Conservation (phyloP, 2,888 invertebrate species). For the Arrhopalites spinosus region DNA sequence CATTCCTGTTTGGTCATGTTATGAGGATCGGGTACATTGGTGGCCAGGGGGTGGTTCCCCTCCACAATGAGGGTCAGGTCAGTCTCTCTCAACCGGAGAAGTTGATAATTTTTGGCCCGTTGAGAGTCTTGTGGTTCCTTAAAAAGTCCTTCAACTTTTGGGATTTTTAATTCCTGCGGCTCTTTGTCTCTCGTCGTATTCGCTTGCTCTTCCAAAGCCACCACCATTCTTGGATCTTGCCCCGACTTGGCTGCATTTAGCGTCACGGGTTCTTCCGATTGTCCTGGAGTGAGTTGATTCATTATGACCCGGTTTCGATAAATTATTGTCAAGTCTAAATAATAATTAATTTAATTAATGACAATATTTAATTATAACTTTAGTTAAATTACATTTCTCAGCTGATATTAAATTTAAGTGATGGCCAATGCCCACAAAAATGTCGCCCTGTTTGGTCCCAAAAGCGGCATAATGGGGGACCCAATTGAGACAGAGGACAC, state of each 20-base stretch:
- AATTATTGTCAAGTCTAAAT: slow-evolving; percentile 42
- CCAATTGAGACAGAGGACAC: slow-evolving; percentile 52
- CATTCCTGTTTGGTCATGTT: slow-evolving; percentile 54
- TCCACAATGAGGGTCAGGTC: slow-evolving; percentile 52
- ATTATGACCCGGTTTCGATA: slow-evolving; percentile 52
- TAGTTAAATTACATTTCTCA: slow-evolving; percentile 44
- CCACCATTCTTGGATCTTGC: slow-evolving; percentile 49
- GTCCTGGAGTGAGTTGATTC: slow-evolving; percentile 42
- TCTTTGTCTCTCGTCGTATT: slow-evolving; percentile 38
- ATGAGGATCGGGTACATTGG: slow-evolving; percentile 51
- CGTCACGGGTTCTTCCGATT: slow-evolving; percentile 40
- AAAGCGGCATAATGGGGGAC: slow-evolving; percentile 47
- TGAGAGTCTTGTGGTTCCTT: slow-evolving; percentile 51
- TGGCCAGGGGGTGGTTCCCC: slow-evolving; percentile 51
- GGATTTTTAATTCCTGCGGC: slow-evolving; percentile 32
- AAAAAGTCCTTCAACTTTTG: slow-evolving; percentile 37
- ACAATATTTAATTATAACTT: not conserved
- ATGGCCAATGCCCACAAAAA: slow-evolving; percentile 51
- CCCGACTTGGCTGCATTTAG: slow-evolving; percentile 43
- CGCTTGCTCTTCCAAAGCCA: slow-evolving; percentile 46
- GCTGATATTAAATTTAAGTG: slow-evolving; percentile 47
- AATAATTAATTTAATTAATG: too few relatives aligned
- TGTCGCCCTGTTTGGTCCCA: slow-evolving; percentile 52
- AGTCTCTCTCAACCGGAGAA: slow-evolving; percentile 39
- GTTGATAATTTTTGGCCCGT: slow-evolving; percentile 47